Evolutionary conservation across 2,888 invertebrate genomes (phyloP).

Genomic region (Drosophila nr. fundita): DNA sequence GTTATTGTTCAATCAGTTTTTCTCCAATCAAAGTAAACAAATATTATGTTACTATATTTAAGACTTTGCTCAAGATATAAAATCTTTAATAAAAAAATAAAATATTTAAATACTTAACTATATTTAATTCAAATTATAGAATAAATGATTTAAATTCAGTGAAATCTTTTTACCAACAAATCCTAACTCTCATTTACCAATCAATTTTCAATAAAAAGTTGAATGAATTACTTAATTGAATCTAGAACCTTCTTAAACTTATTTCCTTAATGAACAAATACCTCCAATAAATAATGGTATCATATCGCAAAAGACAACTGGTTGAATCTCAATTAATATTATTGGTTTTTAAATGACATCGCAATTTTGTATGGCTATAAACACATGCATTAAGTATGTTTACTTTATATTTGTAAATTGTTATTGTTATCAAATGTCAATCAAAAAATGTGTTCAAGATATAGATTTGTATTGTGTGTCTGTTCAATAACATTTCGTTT

Average conservation of each 20-base stretch:
- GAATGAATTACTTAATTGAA: not conserved
- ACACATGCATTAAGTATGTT: slow-evolving; percentile 31
- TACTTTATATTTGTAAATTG: slow-evolving; percentile 21
- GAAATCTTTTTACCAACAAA: not conserved
- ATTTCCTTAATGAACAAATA: slow-evolving; percentile 5
- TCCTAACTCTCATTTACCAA: not conserved
- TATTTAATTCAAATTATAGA: not conserved
- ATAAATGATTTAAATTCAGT: not conserved
- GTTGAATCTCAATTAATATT: slow-evolving; percentile 14
- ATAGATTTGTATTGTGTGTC: slow-evolving; percentile 6
- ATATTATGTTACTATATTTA: not conserved
- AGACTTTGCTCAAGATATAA: not conserved
- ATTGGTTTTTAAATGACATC: slow-evolving; percentile 17
- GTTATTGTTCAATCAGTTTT: not conserved
- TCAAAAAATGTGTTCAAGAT: slow-evolving; percentile 23
- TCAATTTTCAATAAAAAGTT: not conserved
- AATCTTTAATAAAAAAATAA: not conserved
- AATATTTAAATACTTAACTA: not conserved
- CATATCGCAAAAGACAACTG: slow-evolving; percentile 3
- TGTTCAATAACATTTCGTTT: slow-evolving; percentile 13
- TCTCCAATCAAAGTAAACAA: not conserved
- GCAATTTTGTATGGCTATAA: slow-evolving; percentile 27
- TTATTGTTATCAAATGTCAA: slow-evolving; percentile 34
- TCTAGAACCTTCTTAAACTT: not conserved
- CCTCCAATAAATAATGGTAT: slow-evolving; percentile 9